These are phyloP conservation scores for Lepus townsendii DNA, from an alignment of 2,797 vertebrate species.

Conservation along the genomic window DNA sequence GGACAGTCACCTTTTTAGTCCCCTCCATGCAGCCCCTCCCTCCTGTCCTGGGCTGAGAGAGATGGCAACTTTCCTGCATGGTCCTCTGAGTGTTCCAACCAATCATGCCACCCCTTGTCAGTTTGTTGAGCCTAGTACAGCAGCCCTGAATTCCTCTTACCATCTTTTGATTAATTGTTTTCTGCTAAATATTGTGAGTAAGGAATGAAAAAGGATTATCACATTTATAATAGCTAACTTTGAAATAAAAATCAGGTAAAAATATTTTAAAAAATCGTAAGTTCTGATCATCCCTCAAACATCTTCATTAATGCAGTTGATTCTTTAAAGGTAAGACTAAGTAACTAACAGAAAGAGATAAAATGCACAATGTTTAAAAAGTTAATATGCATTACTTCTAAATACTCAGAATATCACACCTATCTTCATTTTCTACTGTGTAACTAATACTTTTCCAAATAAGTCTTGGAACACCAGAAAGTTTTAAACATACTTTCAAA, in stretches of 20 bases:
- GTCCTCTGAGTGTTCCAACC: not conserved
- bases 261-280: not conserved
- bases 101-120: no score
- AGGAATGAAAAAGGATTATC: slow-evolving; percentile 9
- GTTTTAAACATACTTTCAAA: not conserved
- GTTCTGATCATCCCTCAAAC: not conserved
- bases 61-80: not conserved
- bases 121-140: not conserved
- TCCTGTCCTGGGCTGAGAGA: not conserved
- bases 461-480: not conserved
- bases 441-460: not conserved
- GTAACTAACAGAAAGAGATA: not conserved
- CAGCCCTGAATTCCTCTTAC: not conserved
- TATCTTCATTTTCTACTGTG: not conserved
- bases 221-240: not conserved
- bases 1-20: not conserved
- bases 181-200: not conserved
- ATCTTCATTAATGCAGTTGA: not conserved
- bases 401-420: not conserved
- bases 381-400: not conserved
- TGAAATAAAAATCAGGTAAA: not conserved
- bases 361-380: not conserved
- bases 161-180: not conserved
- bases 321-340: not conserved
- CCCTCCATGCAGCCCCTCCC: no score